phyloP scores from a whole-genome alignment of 1,140 invertebrate genomes.

The Antheraea mylitta region DNA sequence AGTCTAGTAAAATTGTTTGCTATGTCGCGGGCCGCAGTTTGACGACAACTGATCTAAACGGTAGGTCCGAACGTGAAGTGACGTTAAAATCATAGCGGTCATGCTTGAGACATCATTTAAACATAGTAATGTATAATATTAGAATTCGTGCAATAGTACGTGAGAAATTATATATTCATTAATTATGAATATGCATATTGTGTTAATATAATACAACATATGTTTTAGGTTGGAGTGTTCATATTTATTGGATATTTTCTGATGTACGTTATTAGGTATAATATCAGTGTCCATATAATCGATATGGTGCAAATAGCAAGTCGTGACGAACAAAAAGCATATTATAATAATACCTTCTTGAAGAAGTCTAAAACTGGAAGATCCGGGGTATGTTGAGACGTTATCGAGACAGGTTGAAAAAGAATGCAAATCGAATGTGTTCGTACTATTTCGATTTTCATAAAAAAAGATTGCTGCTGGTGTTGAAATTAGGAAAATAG shows the following conservation, averaged over 20 bases:
- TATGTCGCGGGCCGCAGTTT: too few species aligned
- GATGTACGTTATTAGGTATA: slow-evolving; percentile 61
- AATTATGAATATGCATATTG: not conserved
- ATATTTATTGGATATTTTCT: slow-evolving; percentile 70
- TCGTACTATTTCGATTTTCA: too few species aligned
- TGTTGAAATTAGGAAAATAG: too few species aligned
- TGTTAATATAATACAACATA: slow-evolving; percentile 14
- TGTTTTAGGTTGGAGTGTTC: slow-evolving; percentile 62
- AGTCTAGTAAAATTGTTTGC: too few species aligned
- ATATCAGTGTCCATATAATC: slow-evolving; percentile 66
- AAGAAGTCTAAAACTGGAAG: not conserved
- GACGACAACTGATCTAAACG: not conserved
- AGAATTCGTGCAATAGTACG: slow-evolving; percentile 40
- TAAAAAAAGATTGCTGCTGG: too few species aligned
- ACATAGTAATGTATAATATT: slow-evolving; percentile 32
- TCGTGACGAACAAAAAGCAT: not conserved
- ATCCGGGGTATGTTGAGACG: slow-evolving; percentile 2
- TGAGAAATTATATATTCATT: not conserved
- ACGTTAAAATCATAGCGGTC: not conserved
- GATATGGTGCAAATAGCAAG: slow-evolving; percentile 49
- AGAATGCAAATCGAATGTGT: too few species aligned
- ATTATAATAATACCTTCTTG: slow-evolving; percentile 5
- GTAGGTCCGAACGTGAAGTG: not conserved
- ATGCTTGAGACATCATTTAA: not conserved
- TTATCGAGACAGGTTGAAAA: not conserved